These are phyloP conservation scores for Podarcis muralis DNA, from an alignment of 2,113 vertebrate species.

Conservation along the genomic window DNA sequence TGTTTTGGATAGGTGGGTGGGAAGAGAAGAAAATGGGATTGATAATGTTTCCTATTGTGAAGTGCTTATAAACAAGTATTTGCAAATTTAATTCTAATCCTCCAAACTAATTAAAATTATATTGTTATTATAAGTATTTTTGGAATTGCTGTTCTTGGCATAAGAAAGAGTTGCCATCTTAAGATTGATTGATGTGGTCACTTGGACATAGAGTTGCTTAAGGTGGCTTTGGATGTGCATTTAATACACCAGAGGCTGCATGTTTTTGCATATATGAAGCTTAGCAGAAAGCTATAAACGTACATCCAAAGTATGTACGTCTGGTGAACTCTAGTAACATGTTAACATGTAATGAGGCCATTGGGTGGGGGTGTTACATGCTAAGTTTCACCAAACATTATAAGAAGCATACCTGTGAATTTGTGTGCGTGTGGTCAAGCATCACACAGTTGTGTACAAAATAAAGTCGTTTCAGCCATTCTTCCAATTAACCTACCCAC, in stretches of 20 bases:
- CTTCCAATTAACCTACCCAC: too few species aligned
- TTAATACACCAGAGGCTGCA: neutral
- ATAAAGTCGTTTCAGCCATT: too few species aligned
- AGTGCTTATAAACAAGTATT: neutral
- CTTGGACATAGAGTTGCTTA: neutral
- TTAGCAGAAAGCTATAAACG: neutral
- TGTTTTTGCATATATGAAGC: neutral
- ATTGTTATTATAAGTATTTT: slow-evolving; percentile 5
- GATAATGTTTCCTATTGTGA: neutral
- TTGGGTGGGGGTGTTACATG: neutral
- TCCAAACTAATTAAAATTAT: neutral
- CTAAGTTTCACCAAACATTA: neutral
- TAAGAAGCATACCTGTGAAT: neutral
- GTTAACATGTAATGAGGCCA: neutral
- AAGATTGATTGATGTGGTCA: neutral
- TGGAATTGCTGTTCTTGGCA: slow-evolving; percentile 16
- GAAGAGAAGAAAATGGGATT: neutral
- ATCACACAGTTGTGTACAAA: neutral
- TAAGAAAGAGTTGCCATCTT: neutral
- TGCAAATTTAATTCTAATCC: neutral
- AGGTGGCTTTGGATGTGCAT: neutral
- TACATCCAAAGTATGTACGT: neutral
- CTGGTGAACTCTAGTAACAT: neutral
- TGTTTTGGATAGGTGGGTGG: neutral
- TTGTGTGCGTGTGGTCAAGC: too few species aligned